Evolutionary conservation across 2,888 invertebrate species (phyloP).

Genomic region (Clepsis dumicolana): DNA sequence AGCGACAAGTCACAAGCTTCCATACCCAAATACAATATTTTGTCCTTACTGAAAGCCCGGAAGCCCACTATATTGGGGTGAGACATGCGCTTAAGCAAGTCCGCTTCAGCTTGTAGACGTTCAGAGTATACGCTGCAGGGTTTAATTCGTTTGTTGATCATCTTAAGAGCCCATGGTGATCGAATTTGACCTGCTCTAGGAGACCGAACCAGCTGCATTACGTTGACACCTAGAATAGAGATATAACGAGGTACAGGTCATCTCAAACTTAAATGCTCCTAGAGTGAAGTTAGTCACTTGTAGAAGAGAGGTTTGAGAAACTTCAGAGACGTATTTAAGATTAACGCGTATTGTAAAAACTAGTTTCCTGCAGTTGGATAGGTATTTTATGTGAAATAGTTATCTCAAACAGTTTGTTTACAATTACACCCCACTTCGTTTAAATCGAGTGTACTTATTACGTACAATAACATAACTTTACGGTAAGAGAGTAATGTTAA

Average conservation of each 20-base stretch:
- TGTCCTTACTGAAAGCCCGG: conserved; percentile 81
- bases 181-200: conserved; percentile 88
- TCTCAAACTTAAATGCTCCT: not conserved
- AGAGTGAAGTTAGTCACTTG: too few relatives aligned
- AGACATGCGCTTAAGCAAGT: conserved; percentile 88
- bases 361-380: too few relatives aligned
- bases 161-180: conserved; percentile 96
- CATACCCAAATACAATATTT: conserved; percentile 90
- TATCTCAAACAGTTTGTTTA: not conserved
- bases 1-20: conserved; percentile 91
- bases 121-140: conserved; percentile 77
- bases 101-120: conserved; percentile 90
- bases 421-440: not conserved
- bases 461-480: not conserved
- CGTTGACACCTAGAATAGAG: conserved; percentile 88
- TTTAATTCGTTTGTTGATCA: conserved; percentile 85
- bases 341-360: too few relatives aligned
- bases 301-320: too few relatives aligned
- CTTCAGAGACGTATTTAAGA: too few relatives aligned
- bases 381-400: too few relatives aligned
- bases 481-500: not conserved
- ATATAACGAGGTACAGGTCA: not conserved
- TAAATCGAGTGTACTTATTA: not conserved
- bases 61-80: conserved; percentile 95
- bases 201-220: conserved; percentile 91